Conservation (phyloP, 1,140 invertebrate species). For the Ips typographus region DNA sequence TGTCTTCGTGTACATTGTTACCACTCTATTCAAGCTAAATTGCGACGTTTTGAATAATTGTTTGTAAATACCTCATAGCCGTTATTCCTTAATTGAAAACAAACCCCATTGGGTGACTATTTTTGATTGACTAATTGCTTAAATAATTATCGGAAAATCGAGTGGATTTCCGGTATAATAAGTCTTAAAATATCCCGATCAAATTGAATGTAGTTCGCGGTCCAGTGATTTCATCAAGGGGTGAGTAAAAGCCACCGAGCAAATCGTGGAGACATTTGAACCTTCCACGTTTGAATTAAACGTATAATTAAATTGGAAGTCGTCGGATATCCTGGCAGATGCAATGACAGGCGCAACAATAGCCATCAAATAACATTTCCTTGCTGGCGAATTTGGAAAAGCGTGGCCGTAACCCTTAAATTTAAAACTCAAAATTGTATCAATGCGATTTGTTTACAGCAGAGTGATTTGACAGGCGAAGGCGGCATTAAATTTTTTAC, state of each 20-base stretch:
- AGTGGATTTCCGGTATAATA: no score
- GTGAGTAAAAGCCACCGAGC: conserved; percentile 1
- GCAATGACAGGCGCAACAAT: conserved; percentile 44
- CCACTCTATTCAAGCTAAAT: conserved; percentile 35
- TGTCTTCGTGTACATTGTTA: conserved; percentile 42
- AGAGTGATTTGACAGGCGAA: conserved; percentile 43
- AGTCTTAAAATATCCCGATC: neutral
- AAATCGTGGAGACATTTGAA: conserved; percentile 30
- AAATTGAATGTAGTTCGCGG: conserved; percentile 18
- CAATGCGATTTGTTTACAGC: conserved; percentile 48
- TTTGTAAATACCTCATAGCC: conserved; percentile 26
- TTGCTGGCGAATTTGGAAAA: conserved; percentile 43
- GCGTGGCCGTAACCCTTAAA: conserved; percentile 39
- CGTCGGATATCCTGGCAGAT: conserved; percentile 49
- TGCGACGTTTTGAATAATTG: conserved; percentile 38
- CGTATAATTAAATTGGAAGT: conserved; percentile 48
- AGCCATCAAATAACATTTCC: conserved; percentile 45
- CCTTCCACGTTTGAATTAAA: conserved; percentile 31
- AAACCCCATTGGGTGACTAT: conserved; percentile 14
- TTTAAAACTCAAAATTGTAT: conserved; percentile 48
- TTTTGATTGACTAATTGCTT: no score
- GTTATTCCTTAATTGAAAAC: conserved; percentile 37
- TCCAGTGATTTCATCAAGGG: conserved; percentile 17
- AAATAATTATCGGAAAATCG: no score
- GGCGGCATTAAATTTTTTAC: conserved; percentile 46